Base-by-base conservation (phyloP, 2,113 vertebrate species). In the Apodemus sylvaticus region DNA sequence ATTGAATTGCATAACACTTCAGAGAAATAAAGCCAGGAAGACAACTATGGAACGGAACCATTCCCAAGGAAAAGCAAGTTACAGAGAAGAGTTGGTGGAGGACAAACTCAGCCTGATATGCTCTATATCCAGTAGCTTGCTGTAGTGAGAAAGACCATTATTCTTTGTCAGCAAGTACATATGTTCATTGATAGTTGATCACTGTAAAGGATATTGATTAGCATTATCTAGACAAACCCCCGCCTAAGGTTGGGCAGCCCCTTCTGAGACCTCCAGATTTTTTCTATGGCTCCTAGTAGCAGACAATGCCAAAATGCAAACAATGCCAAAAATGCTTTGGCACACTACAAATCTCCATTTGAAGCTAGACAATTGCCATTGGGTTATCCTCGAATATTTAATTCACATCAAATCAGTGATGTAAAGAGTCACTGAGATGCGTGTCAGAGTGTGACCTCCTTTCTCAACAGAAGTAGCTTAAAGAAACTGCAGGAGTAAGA, bases 321-420 rank as follows among this genome's bases (percentile, higher is more conserved):
- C 48, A 62, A 13, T 45, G 70, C 26, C 78, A 93, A 83, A 83
- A 83, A 76, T 78, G 34, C 68, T 70, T 48, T 39, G 68, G 90
- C 66, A 73, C 16, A 26, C 66, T 77, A 48, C 51, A 89, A 81
- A 83, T 87, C 53, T 20, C 73, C 48, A 62, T 64, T 77, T 55
- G 90, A 94, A 94, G 68, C 45, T 53, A n/a, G 66, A 94, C 39
- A 24, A 83, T 82, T 9, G 53, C 26, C 71, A 10, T 71, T 86
- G 19, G 7, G 20, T 93, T 95, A 94, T 90, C 36, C 95, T 96
- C 17, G 95, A 90, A 81, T 86, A 66, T 62, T 90, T 81, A 96
- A 95, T 96, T 97, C 76, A 89, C 58, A 89, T 76, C 66, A 94
- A 94, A 76, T 76, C 79, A 92, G 77, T 91, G 89, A 92, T 60